These are phyloP conservation scores for Seriola dumerili DNA, from an alignment of 2,113 vertebrate genomes.

Conservation along the genomic window DNA sequence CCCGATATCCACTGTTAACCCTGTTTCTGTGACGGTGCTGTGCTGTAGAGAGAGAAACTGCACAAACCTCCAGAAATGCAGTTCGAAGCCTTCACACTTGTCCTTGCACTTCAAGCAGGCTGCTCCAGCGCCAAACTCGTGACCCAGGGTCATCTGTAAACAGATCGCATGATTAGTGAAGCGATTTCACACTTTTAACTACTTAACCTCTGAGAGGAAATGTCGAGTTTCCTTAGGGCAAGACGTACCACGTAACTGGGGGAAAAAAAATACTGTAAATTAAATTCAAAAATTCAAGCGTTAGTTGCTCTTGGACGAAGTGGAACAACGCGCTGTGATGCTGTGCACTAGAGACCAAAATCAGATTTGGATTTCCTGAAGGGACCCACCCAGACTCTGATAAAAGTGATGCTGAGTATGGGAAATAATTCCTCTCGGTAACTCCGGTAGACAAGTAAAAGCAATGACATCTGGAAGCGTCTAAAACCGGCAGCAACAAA, in stretches of 20 bases:
- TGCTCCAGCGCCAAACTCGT: slow-evolving; percentile 96
- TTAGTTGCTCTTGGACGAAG: background rate
- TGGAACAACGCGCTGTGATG: background rate
- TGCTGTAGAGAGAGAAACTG: background rate
- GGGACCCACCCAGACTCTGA: too few species aligned
- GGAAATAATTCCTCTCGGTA: too few species aligned
- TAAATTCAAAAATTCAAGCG: background rate
- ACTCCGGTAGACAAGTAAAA: too few species aligned
- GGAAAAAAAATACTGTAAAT: background rate
- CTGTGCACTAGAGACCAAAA: too few species aligned
- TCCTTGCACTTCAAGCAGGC: slow-evolving; percentile 97
- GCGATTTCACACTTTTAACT: background rate
- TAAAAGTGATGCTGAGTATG: too few species aligned
- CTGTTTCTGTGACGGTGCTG: background rate
- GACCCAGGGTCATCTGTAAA: slow-evolving; percentile 94
- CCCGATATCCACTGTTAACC: background rate
- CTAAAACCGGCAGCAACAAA: too few species aligned
- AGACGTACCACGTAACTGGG: background rate
- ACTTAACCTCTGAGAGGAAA: background rate
- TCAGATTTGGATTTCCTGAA: too few species aligned
- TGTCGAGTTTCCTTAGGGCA: background rate
- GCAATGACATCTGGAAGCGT: too few species aligned
- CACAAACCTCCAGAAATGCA: slow-evolving; percentile 98
- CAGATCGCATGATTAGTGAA: slow-evolving; percentile 23
- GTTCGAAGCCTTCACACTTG: slow-evolving; percentile 97